Conservation (phyloP, 92 coral and sea anemone genomes). For the Phenganax stokvisi region DNA sequence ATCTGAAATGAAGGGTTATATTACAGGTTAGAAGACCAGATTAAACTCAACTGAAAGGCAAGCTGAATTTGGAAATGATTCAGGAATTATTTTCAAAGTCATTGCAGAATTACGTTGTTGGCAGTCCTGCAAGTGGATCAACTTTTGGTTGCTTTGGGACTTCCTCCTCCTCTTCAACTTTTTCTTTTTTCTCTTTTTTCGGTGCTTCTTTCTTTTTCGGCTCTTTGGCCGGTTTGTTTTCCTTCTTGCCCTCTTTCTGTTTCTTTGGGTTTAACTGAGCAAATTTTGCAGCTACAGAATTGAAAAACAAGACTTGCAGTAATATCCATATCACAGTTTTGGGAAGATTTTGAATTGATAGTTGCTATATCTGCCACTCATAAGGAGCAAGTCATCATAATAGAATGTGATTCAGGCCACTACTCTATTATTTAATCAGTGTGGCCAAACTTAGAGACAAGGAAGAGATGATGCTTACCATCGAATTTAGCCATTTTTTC, state of each 20-base stretch:
- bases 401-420: conserved; percentile 38
- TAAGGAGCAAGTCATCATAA: conserved; percentile 9
- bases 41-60: too few relatives aligned
- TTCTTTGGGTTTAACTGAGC: conserved; percentile 77
- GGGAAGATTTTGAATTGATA: not conserved
- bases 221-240: conserved; percentile 53
- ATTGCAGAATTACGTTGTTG: conserved; percentile 37
- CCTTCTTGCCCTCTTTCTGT: conserved; percentile 65
- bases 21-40: too few relatives aligned
- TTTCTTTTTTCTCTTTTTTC: conserved; percentile 43
- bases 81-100: not conserved
- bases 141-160: conserved; percentile 56
- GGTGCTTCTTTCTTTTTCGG: conserved; percentile 64
- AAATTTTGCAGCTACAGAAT: conserved; percentile 59
- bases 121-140: conserved; percentile 46
- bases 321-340: not conserved
- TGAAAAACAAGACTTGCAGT: not conserved
- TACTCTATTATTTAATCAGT: conserved; percentile 47
- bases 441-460: conserved; percentile 17
- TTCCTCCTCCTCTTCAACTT: conserved; percentile 52
- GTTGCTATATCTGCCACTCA: conserved; percentile 22
- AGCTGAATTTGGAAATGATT: not conserved
- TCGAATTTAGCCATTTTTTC: conserved; percentile 92
- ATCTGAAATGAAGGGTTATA: conserved; percentile 40
- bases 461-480: conserved; percentile 44